These are phyloP conservation scores for Platerodrilus igneus DNA, from an alignment of 2,888 invertebrate species.

Conservation along the genomic window DNA sequence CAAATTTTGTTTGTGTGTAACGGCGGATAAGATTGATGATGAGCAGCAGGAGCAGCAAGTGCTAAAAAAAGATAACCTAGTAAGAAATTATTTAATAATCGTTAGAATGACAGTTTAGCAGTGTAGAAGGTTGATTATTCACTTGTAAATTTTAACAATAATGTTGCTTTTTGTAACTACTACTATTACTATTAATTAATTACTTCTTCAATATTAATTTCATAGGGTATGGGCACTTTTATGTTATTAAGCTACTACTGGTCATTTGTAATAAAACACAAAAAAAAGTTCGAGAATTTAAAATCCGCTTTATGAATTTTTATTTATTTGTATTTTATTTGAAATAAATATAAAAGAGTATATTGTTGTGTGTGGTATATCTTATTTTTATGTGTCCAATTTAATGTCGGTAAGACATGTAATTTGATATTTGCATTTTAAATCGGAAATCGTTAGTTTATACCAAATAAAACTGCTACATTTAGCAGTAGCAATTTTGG, in stretches of 20 bases:
- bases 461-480: no score
- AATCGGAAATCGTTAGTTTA: no score
- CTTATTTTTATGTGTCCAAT: no score
- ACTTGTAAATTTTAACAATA: conserved; percentile 47
- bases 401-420: no score
- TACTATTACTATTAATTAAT: no score
- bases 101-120: conserved; percentile 47
- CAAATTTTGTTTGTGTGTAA: conserved; percentile 17
- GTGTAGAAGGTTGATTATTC: conserved; percentile 43
- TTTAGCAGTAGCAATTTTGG: no score
- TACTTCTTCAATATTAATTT: conserved; percentile 42
- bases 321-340: no score
- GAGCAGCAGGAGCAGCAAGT: conserved; percentile 10
- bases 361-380: no score
- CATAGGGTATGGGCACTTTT: conserved; percentile 49
- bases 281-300: no score
- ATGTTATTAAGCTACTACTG: conserved; percentile 49
- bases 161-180: conserved; percentile 47
- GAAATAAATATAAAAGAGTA: no score
- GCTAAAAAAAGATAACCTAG: conserved; percentile 36
- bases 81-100: conserved; percentile 42
- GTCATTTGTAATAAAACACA: conserved; percentile 48
- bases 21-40: conserved; percentile 15
- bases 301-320: no score
- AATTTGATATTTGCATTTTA: no score